Conservation (phyloP, 2,113 vertebrate genomes). For the Accipiter cooperii region DNA sequence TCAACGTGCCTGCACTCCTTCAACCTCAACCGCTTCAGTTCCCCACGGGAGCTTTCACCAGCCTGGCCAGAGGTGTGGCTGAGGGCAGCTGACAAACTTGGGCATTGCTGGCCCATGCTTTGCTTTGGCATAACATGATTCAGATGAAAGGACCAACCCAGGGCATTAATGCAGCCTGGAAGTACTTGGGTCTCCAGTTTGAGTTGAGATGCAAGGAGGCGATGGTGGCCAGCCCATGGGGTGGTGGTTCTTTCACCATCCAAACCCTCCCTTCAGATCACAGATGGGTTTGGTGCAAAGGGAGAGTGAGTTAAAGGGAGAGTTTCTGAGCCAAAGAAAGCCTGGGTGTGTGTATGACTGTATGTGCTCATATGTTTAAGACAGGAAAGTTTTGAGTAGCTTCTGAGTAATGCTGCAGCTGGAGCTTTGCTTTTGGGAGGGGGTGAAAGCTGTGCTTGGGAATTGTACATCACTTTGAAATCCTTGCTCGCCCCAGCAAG, state of each 20-base stretch:
- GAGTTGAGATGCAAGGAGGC: background rate
- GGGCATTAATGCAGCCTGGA: background rate
- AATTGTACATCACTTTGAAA: background rate
- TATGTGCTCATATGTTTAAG: background rate
- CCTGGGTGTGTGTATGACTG: background rate
- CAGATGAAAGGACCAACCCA: background rate
- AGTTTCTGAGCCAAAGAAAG: background rate
- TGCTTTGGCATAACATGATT: accelerated
- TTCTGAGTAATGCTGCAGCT: background rate
- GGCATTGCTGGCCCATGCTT: background rate
- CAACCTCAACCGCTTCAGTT: background rate
- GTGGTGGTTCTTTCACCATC: background rate
- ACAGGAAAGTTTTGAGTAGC: background rate
- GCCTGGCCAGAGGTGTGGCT: slow-evolving; percentile 26
- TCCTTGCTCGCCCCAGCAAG: background rate
- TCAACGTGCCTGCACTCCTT: slow-evolving; percentile 30
- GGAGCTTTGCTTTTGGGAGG: background rate
- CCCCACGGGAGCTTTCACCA: background rate
- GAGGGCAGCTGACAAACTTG: background rate
- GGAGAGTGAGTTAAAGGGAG: background rate
- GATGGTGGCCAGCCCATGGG: background rate
- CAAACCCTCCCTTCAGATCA: background rate
- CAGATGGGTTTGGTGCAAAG: background rate
- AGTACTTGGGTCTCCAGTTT: background rate
- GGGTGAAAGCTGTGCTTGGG: background rate